Evolutionary conservation across 2,888 invertebrate genomes (phyloP), one percentile per base, ranked within the genome.

Genomic region (Laothoe populi): DNA sequence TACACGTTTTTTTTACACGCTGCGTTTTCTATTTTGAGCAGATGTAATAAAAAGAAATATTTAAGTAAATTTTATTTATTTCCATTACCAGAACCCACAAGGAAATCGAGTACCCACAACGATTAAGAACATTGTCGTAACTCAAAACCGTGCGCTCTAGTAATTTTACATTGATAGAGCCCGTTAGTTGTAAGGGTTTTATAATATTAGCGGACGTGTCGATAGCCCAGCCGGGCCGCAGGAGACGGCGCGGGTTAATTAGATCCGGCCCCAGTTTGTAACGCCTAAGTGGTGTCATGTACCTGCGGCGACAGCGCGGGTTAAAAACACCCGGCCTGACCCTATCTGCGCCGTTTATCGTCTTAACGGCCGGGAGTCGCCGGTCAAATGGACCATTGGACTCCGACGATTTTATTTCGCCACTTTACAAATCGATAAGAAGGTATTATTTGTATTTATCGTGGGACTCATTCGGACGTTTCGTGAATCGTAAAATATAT

Each of bases 221-320:
- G 24, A 23, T 13, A 48, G 48, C 4, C 4, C 42, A 35, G 61
- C 42, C 53, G 63, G 59, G 60, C 59, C 58, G 63, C 62, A n/a
- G 64, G 66, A 67, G 65, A 66, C 66, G 65, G 63, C 60, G 63
- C 59, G 62, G 64, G 70, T 65, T 72, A 73, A 73, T 72, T 71
- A 71, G 69, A 59, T 57, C 64, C 57, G 61, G 58, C 31, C 53
- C 53, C 53, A 53, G 53, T 53, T 53, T 53, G 53, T 53, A 53
- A 31, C 53, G 62, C 63, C 65, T 64, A 63, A 63, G 57, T 57
- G 59, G 63, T 66, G 70, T 69, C 66, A 67, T 63, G 69, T 66
- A 66, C 59, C 61, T 19, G 57, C 40, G 45, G 49, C 48, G 42
- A 53, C 44, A 16, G 44, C 21, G 26, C 57, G 53, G 42, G 44